phyloP scores from a whole-genome alignment of 2,888 invertebrate species.

The Cheiracanthium punctorium region DNA sequence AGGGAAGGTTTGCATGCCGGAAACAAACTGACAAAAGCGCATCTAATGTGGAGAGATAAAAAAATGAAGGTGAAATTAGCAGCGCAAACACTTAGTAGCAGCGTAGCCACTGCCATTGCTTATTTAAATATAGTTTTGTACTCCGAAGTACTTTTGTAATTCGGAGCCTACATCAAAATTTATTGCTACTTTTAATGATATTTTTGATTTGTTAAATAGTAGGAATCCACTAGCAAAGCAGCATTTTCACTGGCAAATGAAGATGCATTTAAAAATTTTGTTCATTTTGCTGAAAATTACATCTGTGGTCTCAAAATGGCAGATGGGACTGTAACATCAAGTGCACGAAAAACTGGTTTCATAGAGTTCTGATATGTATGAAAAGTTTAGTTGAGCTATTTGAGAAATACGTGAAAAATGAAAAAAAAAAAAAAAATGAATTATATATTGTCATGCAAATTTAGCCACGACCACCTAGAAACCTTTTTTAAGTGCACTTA shows the following conservation, averaged over 20 bases:
- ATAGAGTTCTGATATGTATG: neutral
- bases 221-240: conserved; percentile 1
- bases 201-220: conserved; percentile 16
- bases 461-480: neutral
- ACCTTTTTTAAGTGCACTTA: neutral
- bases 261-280: neutral
- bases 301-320: neutral
- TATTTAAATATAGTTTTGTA: neutral
- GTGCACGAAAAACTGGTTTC: neutral
- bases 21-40: neutral
- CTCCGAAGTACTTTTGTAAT: neutral
- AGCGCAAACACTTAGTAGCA: neutral
- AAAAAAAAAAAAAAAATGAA: neutral
- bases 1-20: conserved; percentile 13
- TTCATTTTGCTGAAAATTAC: neutral
- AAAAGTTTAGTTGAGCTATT: neutral
- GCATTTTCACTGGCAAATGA: neutral
- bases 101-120: conserved; percentile 12
- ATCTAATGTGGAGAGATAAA: conserved; percentile 4
- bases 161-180: neutral
- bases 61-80: conserved; percentile 23
- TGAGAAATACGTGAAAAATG: neutral
- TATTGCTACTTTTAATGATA: neutral
- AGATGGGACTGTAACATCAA: neutral
- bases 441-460: neutral